Percentiles rank a stretch among this genome's conserved stretches.
Evolutionary conservation across 2,888 invertebrate species (phyloP).

Genomic region (Parelbella ahira): DNA sequence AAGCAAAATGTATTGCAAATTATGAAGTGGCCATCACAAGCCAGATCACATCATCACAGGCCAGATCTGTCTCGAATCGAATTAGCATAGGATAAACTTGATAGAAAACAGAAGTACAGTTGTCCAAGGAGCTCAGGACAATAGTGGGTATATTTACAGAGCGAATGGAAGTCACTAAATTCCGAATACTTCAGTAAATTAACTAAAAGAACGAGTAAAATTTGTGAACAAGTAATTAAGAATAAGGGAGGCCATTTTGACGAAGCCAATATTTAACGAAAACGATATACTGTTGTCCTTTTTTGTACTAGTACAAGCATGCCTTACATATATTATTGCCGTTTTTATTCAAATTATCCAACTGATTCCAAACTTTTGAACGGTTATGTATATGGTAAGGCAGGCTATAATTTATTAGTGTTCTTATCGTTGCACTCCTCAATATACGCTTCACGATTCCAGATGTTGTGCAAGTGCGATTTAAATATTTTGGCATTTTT

Average conservation of each 20-base stretch:
- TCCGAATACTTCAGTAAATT: neutral
- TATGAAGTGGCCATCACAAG: neutral
- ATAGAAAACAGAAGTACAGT: neutral
- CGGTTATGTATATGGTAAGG: neutral
- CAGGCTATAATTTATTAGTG: no score
- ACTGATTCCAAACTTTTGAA: neutral
- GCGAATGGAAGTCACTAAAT: neutral
- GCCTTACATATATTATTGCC: neutral
- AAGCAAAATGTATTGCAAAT: no score
- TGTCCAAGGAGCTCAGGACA: neutral
- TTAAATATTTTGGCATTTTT: no score
- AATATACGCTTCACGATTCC: no score
- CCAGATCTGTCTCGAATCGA: neutral
- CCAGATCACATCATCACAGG: no score
- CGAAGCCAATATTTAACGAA: neutral
- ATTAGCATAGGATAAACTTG: neutral
- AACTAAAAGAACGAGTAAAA: neutral
- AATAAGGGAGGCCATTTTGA: neutral
- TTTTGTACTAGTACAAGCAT: neutral
- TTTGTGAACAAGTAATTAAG: neutral
- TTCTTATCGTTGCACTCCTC: no score
- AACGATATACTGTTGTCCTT: no score
- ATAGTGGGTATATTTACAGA: neutral
- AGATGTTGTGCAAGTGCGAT: no score
- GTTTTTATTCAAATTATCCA: neutral